Evolutionary conservation across 2,888 invertebrate species (phyloP), one percentile per base, ranked within the genome.

Genomic region (Hedya salicella): DNA sequence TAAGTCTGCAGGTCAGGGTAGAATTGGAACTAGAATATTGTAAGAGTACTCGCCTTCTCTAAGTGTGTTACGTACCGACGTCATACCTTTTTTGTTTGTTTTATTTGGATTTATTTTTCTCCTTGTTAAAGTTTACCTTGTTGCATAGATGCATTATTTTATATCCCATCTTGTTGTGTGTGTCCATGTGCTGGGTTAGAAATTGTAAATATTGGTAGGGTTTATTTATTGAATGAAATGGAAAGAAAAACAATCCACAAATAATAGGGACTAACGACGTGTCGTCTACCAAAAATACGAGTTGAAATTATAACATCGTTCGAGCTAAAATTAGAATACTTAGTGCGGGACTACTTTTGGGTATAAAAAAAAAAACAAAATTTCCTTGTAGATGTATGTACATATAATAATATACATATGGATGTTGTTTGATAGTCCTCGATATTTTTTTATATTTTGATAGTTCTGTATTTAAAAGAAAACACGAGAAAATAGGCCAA

Each of bases 401-500:
- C 86, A 88, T 87, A 89, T 85, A 83, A 82, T 85, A 85, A 82
- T 89, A 90, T 91, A 92, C 89, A 90, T 88, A 88, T 89, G 87
- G 86, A 91, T 89, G 91, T 91, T 89, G 91, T 91, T 91, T 91
- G 90, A 92, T 92, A 91, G 91, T 92, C 90, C 88, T 91, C 90
- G 83, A 92, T 92, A 92, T 92, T 92, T 93, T 91, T 93, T 93
- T 92, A 92, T 92, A 93, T 93, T 92, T 93, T 92, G 93, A 92
- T 92, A 93, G 92, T 92, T 92, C 92, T 93, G 92, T 93, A 92
- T 92, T 90, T 87, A 83, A 87, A 81, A 78, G 76, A 73, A 78
- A 87, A 85, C 87, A 86, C 81, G 86, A 86, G 85, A 85, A 86
- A 86, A 89, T 91, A 91, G 86, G 91, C 90, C 91, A 90, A 90